Percentiles rank a stretch among this genome's conserved stretches.
phyloP scores from a whole-genome alignment of 2,797 vertebrate species.

The Loriculus beryllinus region DNA sequence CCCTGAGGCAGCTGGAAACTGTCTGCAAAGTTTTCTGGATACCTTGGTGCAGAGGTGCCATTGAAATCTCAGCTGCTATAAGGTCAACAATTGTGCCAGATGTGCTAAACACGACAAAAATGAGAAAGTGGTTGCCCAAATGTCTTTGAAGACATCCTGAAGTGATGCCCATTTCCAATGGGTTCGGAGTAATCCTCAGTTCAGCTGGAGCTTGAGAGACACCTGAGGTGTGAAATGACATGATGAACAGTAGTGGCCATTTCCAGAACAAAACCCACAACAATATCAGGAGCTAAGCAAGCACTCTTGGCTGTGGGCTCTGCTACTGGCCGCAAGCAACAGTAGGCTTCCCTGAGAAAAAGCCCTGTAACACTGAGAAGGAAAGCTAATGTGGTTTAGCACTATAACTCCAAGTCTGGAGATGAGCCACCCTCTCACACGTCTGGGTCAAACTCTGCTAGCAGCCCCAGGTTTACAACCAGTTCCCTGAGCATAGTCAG shows the following conservation, averaged over 20 bases:
- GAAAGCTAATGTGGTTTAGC: not conserved
- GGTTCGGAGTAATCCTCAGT: not conserved
- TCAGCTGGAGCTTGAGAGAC: not conserved
- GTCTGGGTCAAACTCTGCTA: not conserved
- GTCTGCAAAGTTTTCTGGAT: not conserved
- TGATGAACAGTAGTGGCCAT: not conserved
- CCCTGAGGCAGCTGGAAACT: not conserved
- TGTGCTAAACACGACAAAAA: not conserved
- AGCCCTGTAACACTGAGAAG: not conserved
- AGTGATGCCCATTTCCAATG: not conserved
- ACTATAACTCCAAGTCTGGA: not conserved
- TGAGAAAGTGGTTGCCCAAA: not conserved
- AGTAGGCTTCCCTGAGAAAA: not conserved
- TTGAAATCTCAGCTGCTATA: not conserved
- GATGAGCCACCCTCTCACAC: accelerated
- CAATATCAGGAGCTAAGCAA: not conserved
- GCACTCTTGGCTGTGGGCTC: not conserved
- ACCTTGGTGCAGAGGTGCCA: not conserved
- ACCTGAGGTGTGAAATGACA: not conserved
- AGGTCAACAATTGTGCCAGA: not conserved
- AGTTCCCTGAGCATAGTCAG: not conserved
- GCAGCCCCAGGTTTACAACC: not conserved
- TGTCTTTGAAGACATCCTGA: not conserved
- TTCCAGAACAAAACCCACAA: not conserved
- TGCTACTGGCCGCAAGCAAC: not conserved